Evolutionary conservation across 2,888 invertebrate genomes (phyloP).

Genomic region (Unio pictorum): DNA sequence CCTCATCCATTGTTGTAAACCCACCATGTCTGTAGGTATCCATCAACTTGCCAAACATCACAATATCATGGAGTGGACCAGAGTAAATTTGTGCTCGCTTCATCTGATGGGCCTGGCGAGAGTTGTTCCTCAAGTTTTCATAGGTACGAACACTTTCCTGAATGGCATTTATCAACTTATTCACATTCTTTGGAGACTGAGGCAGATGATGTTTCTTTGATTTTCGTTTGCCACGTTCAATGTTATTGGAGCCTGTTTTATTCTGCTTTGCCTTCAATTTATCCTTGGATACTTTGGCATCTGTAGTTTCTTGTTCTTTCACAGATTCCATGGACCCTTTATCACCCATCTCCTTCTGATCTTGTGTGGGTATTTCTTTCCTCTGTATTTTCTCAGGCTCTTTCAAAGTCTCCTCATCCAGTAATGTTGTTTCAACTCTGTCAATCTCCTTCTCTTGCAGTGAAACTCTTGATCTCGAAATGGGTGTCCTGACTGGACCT

Average conservation of each 20-base stretch:
- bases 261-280: conserved; percentile 6
- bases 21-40: conserved; percentile 38
- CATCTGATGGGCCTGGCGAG: conserved; percentile 52
- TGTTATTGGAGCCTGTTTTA: neutral
- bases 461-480: no score
- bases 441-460: no score
- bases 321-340: conserved; percentile 4
- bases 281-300: conserved; percentile 4
- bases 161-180: conserved; percentile 29
- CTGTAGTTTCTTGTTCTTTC: conserved; percentile 5
- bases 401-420: neutral
- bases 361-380: conserved; percentile 4
- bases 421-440: no score
- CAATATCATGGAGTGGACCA: conserved; percentile 54
- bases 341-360: conserved; percentile 1
- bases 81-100: conserved; percentile 57
- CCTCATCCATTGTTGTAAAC: conserved; percentile 28
- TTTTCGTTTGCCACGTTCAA: conserved; percentile 1
- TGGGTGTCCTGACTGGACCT: conserved; percentile 1
- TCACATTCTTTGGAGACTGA: conserved; percentile 3
- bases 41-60: conserved; percentile 54
- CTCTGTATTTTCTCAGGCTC: neutral
- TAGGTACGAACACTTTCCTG: conserved; percentile 55
- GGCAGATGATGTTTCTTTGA: conserved; percentile 6
- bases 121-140: conserved; percentile 47